phyloP scores from a whole-genome alignment of 2,888 invertebrate species.

The Sesia apiformis region DNA sequence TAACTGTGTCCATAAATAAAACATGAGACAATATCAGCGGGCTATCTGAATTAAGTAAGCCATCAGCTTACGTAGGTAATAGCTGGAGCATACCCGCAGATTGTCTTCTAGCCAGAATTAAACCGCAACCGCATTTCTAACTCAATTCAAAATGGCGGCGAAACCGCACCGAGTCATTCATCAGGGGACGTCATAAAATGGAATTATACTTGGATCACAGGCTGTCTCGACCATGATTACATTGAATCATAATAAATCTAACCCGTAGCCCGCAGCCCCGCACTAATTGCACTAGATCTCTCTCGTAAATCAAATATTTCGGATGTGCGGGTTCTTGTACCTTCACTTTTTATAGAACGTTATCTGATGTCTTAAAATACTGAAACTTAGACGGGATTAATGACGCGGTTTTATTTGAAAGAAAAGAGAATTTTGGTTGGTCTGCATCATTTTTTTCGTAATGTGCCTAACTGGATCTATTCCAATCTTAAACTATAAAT shows the following conservation, averaged over 20 bases:
- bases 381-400: neutral
- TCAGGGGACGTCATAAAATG: conserved; percentile 55
- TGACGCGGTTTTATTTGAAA: neutral
- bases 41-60: neutral
- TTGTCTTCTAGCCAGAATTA: neutral
- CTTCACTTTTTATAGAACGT: neutral
- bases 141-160: conserved; percentile 47
- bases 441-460: too few species aligned
- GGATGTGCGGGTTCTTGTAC: conserved; percentile 41
- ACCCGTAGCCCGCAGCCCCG: conserved; percentile 59
- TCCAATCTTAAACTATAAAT: too few species aligned
- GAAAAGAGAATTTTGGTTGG: neutral
- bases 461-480: too few species aligned
- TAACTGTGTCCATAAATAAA: too few species aligned
- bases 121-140: conserved; percentile 28
- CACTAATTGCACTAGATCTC: conserved; percentile 61
- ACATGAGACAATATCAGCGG: too few species aligned
- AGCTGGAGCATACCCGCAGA: neutral
- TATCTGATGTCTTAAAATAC: conserved; percentile 8
- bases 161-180: conserved; percentile 48
- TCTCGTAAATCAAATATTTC: conserved; percentile 64
- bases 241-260: conserved; percentile 68
- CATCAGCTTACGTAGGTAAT: neutral
- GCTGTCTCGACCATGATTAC: conserved; percentile 50
- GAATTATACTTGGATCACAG: conserved; percentile 55